Conservation (phyloP, 2,797 vertebrate species). For the Balearica regulorum region DNA sequence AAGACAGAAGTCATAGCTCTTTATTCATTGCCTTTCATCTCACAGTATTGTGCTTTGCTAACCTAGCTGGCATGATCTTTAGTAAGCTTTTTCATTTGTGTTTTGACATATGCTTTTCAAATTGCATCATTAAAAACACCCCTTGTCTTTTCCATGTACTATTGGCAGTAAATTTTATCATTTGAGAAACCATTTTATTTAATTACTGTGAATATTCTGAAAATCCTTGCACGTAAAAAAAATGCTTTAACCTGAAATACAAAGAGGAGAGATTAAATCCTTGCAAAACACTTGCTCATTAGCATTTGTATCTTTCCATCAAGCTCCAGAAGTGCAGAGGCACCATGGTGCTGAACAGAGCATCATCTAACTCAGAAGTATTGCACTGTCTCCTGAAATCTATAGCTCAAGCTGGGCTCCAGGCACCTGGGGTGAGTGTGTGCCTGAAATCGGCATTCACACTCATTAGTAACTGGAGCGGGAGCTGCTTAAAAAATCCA, state of each 20-base stretch:
- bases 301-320: neutral
- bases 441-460: neutral
- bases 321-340: neutral
- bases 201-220: neutral
- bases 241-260: neutral
- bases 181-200: neutral
- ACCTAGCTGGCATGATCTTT: neutral
- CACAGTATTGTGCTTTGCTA: neutral
- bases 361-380: neutral
- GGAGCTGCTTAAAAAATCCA: neutral
- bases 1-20: neutral
- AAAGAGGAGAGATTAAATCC: neutral
- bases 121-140: slow-evolving; percentile 13
- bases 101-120: slow-evolving; percentile 44
- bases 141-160: neutral
- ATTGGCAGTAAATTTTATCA: neutral
- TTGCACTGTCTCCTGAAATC: neutral
- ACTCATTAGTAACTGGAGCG: neutral
- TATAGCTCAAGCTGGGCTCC: neutral
- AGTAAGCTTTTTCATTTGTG: neutral
- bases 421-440: neutral
- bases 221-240: neutral
- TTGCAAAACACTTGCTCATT: neutral
- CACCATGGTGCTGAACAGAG: neutral
- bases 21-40: neutral